Evolutionary conservation across 35 echinoderm and acorn worm genomes (phyloP).

Genomic region (Chiridota heheva): DNA sequence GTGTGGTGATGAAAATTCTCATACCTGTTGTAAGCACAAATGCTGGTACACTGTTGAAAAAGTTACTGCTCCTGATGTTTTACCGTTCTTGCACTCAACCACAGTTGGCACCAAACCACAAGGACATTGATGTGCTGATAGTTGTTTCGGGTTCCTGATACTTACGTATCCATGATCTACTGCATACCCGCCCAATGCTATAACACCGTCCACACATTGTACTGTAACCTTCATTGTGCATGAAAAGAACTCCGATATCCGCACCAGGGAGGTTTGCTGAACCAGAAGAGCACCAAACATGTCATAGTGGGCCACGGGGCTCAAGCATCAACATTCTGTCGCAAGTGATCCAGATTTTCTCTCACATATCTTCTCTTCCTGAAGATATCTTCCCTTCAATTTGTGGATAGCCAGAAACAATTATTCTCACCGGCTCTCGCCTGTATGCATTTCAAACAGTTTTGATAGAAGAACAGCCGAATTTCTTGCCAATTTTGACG

Average conservation of each 20-base stretch:
- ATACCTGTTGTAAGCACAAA: conserved; percentile 85
- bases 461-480: conserved; percentile 11
- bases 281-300: conserved; percentile 90
- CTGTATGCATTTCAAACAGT: conserved; percentile 98
- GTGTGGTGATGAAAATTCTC: too few relatives aligned
- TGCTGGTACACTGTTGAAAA: conserved; percentile 87
- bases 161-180: conserved; percentile 66
- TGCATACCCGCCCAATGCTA: conserved; percentile 72
- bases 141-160: conserved; percentile 64
- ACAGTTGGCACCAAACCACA: conserved; percentile 87
- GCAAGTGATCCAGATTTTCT: conserved; percentile 69
- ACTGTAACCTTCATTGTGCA: conserved; percentile 98
- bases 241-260: conserved; percentile 70
- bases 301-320: conserved; percentile 76
- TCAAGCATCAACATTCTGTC: conserved; percentile 84
- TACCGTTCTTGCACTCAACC: conserved; percentile 69
- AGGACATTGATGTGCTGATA: conserved; percentile 86
- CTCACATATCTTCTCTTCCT: conserved; percentile 70
- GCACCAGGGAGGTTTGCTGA: conserved; percentile 56
- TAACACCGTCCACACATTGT: conserved; percentile 87
- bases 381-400: conserved; percentile 70
- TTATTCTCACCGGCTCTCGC: conserved; percentile 79
- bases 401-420: conserved; percentile 75
- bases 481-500: too few relatives aligned
- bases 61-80: conserved; percentile 53